Conservation (phyloP, 1,140 invertebrate genomes). For the Diabrotica virgifera region DNA sequence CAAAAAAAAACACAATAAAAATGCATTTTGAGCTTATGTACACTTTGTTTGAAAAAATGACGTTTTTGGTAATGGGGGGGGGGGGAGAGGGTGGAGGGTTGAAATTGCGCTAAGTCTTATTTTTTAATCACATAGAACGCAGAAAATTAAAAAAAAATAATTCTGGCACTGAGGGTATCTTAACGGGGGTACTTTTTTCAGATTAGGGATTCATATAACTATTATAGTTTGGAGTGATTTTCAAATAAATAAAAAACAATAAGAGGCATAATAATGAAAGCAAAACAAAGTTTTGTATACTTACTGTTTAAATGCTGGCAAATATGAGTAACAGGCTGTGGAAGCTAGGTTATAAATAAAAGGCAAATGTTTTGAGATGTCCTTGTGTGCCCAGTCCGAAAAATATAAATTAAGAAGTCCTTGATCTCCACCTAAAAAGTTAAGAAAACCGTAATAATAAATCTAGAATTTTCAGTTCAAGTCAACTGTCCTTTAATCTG, state of each 20-base stretch:
- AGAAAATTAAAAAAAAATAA: too few relatives aligned
- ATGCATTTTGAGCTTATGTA: too few relatives aligned
- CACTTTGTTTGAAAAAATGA: too few relatives aligned
- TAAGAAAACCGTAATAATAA: background rate
- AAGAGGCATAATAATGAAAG: background rate
- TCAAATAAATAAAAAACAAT: background rate
- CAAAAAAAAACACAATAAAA: too few relatives aligned
- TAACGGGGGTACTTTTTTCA: too few relatives aligned
- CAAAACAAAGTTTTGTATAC: slow-evolving; percentile 37
- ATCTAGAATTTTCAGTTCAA: too few relatives aligned
- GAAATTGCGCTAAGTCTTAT: too few relatives aligned
- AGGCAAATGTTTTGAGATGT: slow-evolving; percentile 89
- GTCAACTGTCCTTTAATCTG: too few relatives aligned
- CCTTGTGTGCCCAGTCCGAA: slow-evolving; percentile 85
- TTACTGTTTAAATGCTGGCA: slow-evolving; percentile 97
- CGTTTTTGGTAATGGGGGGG: too few relatives aligned
- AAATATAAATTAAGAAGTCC: slow-evolving; percentile 94
- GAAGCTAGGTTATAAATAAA: slow-evolving; percentile 98
- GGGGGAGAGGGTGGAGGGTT: too few relatives aligned
- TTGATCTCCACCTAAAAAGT: slow-evolving; percentile 79
- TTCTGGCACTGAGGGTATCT: too few relatives aligned
- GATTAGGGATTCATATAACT: background rate
- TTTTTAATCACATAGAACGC: too few relatives aligned
- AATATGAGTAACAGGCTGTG: slow-evolving; percentile 92
- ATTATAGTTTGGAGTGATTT: background rate